Evolutionary conservation across 2,113 vertebrate genomes (phyloP).

Genomic region (Pitta sordida): DNA sequence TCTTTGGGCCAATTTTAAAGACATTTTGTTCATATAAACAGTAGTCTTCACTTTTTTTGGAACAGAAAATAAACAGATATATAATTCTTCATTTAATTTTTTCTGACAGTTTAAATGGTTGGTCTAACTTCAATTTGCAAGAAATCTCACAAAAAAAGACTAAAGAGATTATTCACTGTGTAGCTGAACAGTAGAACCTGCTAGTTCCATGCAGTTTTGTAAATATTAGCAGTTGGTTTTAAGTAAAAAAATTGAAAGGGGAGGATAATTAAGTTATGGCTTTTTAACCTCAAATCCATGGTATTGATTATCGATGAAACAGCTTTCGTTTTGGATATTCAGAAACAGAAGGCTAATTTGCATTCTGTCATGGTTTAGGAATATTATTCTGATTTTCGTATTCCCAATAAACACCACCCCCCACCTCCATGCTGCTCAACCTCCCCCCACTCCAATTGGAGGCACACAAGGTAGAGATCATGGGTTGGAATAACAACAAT

Average conservation of each 20-base stretch:
- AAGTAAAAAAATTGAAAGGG: not conserved
- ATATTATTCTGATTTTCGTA: not conserved
- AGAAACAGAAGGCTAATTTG: not conserved
- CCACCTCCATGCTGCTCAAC: not conserved
- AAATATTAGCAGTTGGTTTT: not conserved
- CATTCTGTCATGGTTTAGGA: not conserved
- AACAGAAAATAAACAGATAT: not conserved
- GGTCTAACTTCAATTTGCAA: not conserved
- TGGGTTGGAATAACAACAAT: not conserved
- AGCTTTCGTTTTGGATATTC: not conserved
- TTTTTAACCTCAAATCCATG: not conserved
- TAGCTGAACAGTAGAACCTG: not conserved
- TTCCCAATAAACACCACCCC: not conserved
- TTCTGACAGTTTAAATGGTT: not conserved
- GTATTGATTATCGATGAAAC: not conserved
- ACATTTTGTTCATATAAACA: not conserved
- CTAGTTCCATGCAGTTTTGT: not conserved
- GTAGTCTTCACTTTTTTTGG: not conserved
- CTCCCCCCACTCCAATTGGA: not conserved
- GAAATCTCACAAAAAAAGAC: not conserved
- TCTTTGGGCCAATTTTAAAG: not conserved
- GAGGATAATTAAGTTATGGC: not conserved
- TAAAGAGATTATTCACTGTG: not conserved
- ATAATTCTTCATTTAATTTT: not conserved
- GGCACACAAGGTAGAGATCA: not conserved